Evolutionary conservation across 2,888 invertebrate genomes (phyloP).

Genomic region (Eupithecia subfuscata): DNA sequence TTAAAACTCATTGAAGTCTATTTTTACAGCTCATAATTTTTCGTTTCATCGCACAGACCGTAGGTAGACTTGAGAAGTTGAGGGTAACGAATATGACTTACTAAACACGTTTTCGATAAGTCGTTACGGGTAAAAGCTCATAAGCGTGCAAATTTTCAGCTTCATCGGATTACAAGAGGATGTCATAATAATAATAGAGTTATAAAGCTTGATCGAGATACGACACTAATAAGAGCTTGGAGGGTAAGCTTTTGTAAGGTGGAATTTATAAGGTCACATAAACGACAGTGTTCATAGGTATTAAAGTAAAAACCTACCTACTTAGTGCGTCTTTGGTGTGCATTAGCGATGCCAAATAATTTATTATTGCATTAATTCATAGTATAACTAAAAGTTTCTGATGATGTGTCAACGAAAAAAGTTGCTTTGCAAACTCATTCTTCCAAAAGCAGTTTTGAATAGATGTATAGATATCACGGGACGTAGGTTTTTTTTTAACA

Average conservation of each 20-base stretch:
- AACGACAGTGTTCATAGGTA: neutral
- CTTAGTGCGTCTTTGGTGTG: neutral
- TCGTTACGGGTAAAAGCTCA: slow-evolving; percentile 12
- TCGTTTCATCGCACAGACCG: neutral
- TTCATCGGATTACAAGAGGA: slow-evolving; percentile 16
- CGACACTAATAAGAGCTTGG: slow-evolving; percentile 11
- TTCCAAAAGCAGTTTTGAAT: neutral
- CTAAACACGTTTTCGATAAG: slow-evolving; percentile 16
- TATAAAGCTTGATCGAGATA: slow-evolving; percentile 13
- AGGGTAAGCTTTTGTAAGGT: neutral
- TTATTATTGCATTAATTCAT: neutral
- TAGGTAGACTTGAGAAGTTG: neutral
- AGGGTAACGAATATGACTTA: slow-evolving; percentile 11
- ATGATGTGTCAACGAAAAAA: neutral
- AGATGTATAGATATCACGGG: no score
- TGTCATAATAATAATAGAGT: slow-evolving; percentile 17
- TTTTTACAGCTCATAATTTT: neutral
- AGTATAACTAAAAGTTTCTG: neutral
- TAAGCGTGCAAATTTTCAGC: slow-evolving; percentile 16
- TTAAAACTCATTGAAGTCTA: neutral
- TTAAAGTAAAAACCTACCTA: neutral
- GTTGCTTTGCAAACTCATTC: neutral
- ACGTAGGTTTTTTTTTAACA: no score
- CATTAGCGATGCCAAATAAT: neutral
- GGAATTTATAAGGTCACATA: neutral